Evolutionary conservation across 2,888 invertebrate genomes (phyloP).

Genomic region (Leistus spinibarbis): DNA sequence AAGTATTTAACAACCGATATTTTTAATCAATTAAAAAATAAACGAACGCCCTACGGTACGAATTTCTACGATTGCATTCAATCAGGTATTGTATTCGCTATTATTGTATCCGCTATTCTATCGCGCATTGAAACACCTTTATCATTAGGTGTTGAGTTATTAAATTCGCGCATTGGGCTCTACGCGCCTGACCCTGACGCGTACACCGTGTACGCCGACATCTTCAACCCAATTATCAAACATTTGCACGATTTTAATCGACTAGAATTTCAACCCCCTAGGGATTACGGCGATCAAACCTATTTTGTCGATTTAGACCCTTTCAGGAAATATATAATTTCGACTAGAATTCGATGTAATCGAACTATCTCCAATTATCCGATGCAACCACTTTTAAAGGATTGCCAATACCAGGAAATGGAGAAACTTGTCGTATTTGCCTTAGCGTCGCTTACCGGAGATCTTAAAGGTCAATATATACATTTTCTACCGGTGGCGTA

Average conservation of each 20-base stretch:
- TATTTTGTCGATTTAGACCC: constrained; percentile 66
- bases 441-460: constrained; percentile 59
- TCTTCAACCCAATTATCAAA: constrained; percentile 72
- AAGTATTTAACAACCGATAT: constrained; percentile 63
- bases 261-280: constrained; percentile 64
- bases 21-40: constrained; percentile 62
- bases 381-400: constrained; percentile 70
- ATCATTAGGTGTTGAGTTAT: constrained; percentile 57
- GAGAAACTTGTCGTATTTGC: constrained; percentile 61
- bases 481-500: too few species aligned
- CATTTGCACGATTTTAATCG: constrained; percentile 70
- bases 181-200: constrained; percentile 73
- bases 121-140: too few species aligned
- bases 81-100: too few species aligned
- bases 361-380: constrained; percentile 66
- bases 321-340: constrained; percentile 64
- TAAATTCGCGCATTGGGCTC: constrained; percentile 69
- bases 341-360: constrained; percentile 71
- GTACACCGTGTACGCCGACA: constrained; percentile 66
- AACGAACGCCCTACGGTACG: constrained; percentile 64
- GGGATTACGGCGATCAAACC: constrained; percentile 65
- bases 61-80: constrained; percentile 68
- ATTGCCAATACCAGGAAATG: constrained; percentile 67
- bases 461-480: constrained; percentile 80
- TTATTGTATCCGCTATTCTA: too few species aligned